These are phyloP conservation scores for Calcarius ornatus DNA, from an alignment of 2,113 vertebrate species.

Conservation along the genomic window DNA sequence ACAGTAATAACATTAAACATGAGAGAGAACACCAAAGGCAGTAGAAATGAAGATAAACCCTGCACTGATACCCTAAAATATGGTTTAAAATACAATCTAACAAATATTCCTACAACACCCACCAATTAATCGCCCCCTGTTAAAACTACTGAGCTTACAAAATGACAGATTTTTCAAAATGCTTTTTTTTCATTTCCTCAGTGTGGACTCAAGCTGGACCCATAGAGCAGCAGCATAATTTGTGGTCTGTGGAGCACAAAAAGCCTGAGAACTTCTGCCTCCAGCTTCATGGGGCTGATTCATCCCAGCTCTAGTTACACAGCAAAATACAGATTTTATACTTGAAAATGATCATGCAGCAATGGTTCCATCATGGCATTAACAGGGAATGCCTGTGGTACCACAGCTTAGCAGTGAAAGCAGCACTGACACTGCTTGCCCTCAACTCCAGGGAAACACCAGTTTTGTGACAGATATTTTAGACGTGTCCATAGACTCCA, in stretches of 20 bases:
- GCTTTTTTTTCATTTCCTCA: background rate
- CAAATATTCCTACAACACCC: background rate
- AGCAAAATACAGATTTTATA: background rate
- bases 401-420: background rate
- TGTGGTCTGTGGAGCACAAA: background rate
- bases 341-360: background rate
- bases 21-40: background rate
- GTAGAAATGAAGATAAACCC: background rate
- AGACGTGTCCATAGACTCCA: background rate
- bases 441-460: background rate
- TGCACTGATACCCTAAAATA: background rate
- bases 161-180: background rate
- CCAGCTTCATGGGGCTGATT: background rate
- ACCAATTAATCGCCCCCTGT: background rate
- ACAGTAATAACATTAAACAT: background rate
- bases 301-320: background rate
- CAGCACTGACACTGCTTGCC: background rate
- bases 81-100: background rate
- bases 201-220: background rate
- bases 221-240: fast-evolving
- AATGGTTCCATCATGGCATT: background rate
- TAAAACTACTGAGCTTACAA: background rate
- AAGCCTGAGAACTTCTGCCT: background rate
- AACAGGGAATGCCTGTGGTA: fast-evolving
- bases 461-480: background rate